Conservation (phyloP, 2,113 vertebrate genomes). For the Tretioscincus oriximinensis region DNA sequence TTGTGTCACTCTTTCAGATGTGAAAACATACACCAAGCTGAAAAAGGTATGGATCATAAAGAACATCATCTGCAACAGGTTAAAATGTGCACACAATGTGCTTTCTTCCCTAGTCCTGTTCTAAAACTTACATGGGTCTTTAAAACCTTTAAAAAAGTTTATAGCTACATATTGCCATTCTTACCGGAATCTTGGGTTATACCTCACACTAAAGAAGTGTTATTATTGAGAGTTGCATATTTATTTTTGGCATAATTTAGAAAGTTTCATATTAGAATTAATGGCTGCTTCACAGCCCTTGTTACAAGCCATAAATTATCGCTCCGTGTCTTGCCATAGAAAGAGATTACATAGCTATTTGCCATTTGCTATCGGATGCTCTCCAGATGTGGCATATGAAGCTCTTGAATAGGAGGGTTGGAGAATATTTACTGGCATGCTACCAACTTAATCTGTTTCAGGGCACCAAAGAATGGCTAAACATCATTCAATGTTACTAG, state of each 20-base stretch:
- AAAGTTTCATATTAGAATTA: conserved; percentile 62
- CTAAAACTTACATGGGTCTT: conserved; percentile 17
- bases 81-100: conserved; percentile 32
- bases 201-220: conserved; percentile 4
- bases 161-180: neutral
- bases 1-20: conserved; percentile 64
- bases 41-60: conserved; percentile 51
- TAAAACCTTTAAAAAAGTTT: conserved; percentile 28
- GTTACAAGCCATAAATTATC: conserved; percentile 74
- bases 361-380: conserved; percentile 74
- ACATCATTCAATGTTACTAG: conserved; percentile 70
- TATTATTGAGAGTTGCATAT: conserved; percentile 33
- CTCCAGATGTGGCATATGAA: conserved; percentile 80
- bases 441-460: conserved; percentile 70
- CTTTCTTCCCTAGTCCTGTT: conserved; percentile 31
- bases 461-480: conserved; percentile 72
- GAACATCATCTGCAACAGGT: conserved; percentile 25
- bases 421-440: conserved; percentile 64
- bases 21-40: conserved; percentile 45
- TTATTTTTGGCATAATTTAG: conserved; percentile 40
- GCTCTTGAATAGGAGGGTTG: conserved; percentile 36
- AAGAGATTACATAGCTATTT: conserved; percentile 77
- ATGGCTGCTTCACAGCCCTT: conserved; percentile 53
- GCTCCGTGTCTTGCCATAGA: conserved; percentile 69
- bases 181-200: conserved; percentile 3